These are phyloP conservation scores for Nasonia vitripennis DNA, from an alignment of 1,140 invertebrate species.

Conservation along the genomic window DNA sequence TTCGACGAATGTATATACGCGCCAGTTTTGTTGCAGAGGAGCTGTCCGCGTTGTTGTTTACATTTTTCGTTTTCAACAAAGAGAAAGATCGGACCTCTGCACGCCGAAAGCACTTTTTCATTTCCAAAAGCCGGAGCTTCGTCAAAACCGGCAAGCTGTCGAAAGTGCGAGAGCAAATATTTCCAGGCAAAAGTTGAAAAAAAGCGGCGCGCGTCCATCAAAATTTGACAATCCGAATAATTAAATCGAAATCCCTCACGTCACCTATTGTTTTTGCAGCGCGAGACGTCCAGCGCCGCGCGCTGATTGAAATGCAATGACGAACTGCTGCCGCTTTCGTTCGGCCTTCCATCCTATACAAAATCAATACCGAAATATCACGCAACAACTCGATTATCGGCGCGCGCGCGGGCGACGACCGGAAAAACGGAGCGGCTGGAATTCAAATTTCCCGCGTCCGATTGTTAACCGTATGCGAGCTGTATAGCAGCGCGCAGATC, in stretches of 20 bases:
- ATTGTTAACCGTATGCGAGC: not conserved
- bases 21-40: too few relatives aligned
- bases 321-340: not conserved
- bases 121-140: too few relatives aligned
- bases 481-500: slow-evolving; percentile 1
- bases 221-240: not conserved
- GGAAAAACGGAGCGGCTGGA: not conserved
- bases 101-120: too few relatives aligned
- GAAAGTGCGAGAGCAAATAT: too few relatives aligned
- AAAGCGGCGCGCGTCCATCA: not conserved
- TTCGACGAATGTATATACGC: too few relatives aligned
- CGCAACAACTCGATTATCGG: not conserved
- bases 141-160: too few relatives aligned
- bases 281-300: not conserved
- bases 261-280: not conserved
- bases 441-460: not conserved
- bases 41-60: too few relatives aligned
- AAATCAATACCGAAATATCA: not conserved
- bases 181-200: not conserved
- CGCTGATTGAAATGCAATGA: not conserved
- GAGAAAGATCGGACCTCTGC: too few relatives aligned
- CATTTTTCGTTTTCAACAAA: too few relatives aligned
- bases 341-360: not conserved
- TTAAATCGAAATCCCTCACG: not conserved
- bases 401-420: too few relatives aligned